These are phyloP conservation scores for Toxotes jaculatrix DNA, from an alignment of 2,113 vertebrate species.

Conservation along the genomic window DNA sequence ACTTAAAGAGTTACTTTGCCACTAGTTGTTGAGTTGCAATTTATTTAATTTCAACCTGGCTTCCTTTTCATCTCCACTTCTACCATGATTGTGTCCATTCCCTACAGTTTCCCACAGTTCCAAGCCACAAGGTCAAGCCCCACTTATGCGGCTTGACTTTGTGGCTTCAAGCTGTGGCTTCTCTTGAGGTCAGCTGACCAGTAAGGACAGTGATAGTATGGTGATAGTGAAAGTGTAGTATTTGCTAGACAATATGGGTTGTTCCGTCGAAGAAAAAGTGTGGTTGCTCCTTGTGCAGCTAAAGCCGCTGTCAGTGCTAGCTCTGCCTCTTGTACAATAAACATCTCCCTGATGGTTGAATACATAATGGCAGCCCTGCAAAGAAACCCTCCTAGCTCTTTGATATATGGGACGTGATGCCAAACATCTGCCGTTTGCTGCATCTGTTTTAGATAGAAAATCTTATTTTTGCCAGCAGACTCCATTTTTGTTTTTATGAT, in stretches of 20 bases:
- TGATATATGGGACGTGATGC: slow-evolving; percentile 24
- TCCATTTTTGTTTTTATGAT: slow-evolving; percentile 27
- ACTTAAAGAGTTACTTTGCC: background rate
- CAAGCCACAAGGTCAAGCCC: slow-evolving; percentile 39
- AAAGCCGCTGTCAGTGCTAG: background rate
- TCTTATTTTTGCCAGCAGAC: slow-evolving; percentile 27
- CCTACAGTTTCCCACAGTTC: slow-evolving; percentile 21
- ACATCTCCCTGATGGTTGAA: slow-evolving; percentile 15
- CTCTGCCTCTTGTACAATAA: background rate
- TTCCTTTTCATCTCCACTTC: background rate
- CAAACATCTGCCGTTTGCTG: slow-evolving; percentile 46
- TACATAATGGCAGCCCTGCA: slow-evolving; percentile 41
- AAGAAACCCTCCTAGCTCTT: slow-evolving; percentile 31
- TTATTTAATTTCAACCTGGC: background rate
- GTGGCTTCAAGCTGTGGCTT: slow-evolving; percentile 37
- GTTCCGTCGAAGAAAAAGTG: background rate
- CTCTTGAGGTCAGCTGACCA: slow-evolving; percentile 27
- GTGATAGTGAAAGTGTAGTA: slow-evolving; percentile 13
- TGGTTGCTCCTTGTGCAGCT: background rate
- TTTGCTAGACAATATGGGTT: background rate
- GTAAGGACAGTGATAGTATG: slow-evolving; percentile 4
- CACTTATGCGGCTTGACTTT: slow-evolving; percentile 19
- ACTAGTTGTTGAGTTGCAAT: background rate
- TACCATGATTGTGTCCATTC: slow-evolving; percentile 14
- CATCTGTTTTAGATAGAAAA: slow-evolving; percentile 63